These are phyloP conservation scores for Drosophila diplacantha DNA, from an alignment of 2,888 invertebrate species.

Conservation along the genomic window DNA sequence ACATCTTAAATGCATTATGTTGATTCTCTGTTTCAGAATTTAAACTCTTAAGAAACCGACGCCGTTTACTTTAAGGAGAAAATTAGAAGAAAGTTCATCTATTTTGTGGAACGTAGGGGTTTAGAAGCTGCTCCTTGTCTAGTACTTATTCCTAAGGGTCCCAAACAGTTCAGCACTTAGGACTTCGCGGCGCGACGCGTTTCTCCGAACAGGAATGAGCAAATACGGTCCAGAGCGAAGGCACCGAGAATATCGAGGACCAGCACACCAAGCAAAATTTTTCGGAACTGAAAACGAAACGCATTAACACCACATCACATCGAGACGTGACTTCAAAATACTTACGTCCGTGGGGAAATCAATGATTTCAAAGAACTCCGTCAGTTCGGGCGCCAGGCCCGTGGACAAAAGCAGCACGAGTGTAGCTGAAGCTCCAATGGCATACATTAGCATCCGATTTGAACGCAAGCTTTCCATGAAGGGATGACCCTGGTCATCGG, in stretches of 20 bases:
- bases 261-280: slow-evolving; percentile 88
- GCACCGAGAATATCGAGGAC: slow-evolving; percentile 91
- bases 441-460: slow-evolving; percentile 95
- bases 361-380: slow-evolving; percentile 95
- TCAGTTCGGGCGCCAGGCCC: slow-evolving; percentile 90
- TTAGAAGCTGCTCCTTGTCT: slow-evolving; percentile 18
- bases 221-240: slow-evolving; percentile 89
- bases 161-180: slow-evolving; percentile 62
- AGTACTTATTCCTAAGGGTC: slow-evolving; percentile 20
- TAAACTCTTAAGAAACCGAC: slow-evolving; percentile 54
- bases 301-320: neutral
- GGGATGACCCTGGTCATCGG: slow-evolving; percentile 86
- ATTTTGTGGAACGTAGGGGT: slow-evolving; percentile 32
- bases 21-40: slow-evolving; percentile 14
- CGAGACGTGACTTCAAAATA: slow-evolving; percentile 43
- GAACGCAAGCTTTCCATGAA: slow-evolving; percentile 98
- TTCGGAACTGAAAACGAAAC: slow-evolving; percentile 87
- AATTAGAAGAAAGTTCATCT: slow-evolving; percentile 12
- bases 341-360: slow-evolving; percentile 94
- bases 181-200: slow-evolving; percentile 79
- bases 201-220: slow-evolving; percentile 92
- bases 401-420: slow-evolving; percentile 91
- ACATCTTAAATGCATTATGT: slow-evolving; percentile 26
- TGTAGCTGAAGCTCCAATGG: slow-evolving; percentile 88
- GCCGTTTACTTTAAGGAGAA: slow-evolving; percentile 26